Percentiles rank a stretch among this genome's conserved stretches.
These are phyloP conservation scores for Serranus cabrilla DNA, from an alignment of 2,797 vertebrate genomes.

Conservation along the genomic window DNA sequence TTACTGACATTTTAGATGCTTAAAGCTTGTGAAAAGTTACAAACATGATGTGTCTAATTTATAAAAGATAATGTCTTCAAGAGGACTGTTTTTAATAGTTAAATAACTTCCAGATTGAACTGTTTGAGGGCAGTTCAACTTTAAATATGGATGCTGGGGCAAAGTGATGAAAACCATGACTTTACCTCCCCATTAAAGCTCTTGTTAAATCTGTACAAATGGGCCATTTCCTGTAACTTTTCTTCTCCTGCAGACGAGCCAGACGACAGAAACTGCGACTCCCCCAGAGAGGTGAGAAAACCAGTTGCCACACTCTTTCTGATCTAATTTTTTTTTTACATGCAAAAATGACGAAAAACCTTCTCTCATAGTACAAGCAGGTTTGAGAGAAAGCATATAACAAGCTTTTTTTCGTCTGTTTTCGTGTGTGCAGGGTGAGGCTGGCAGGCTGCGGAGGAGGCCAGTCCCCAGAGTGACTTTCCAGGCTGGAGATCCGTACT, in stretches of 20 bases:
- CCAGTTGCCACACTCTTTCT: not conserved
- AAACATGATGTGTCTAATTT: not conserved
- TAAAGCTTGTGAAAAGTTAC: slow-evolving; percentile 12
- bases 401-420: slow-evolving; percentile 25
- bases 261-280: slow-evolving; percentile 85
- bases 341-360: slow-evolving; percentile 6
- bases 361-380: slow-evolving; percentile 17
- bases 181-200: slow-evolving; percentile 63
- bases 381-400: slow-evolving; percentile 15
- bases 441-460: slow-evolving; percentile 91
- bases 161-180: slow-evolving; percentile 65
- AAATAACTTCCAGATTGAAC: slow-evolving; percentile 52
- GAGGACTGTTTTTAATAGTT: not conserved
- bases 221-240: slow-evolving; percentile 69
- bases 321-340: not conserved
- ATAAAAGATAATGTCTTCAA: not conserved
- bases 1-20: not conserved
- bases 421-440: slow-evolving; percentile 84
- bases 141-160: slow-evolving; percentile 37
- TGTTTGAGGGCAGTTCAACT: slow-evolving; percentile 33
- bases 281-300: slow-evolving; percentile 82
- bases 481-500: slow-evolving; percentile 96
- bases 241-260: slow-evolving; percentile 78
- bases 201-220: slow-evolving; percentile 72
- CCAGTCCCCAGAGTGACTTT: slow-evolving; percentile 94